Conservation (phyloP, 53 echinoderm and acorn worm genomes). For the Stichopus horrens region DNA sequence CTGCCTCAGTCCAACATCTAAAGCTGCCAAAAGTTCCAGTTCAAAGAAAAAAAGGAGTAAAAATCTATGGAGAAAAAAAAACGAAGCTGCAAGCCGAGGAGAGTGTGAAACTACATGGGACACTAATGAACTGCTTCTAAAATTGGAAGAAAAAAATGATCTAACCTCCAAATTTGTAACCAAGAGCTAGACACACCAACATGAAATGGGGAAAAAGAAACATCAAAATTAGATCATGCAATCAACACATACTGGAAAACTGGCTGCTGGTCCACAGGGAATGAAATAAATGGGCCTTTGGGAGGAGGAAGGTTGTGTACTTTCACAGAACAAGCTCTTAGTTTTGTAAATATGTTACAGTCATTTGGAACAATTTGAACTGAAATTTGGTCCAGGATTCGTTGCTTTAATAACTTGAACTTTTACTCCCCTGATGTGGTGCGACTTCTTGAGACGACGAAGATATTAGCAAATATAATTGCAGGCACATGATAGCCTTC, state of each 20-base stretch:
- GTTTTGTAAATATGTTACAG: too few species aligned
- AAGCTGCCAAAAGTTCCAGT: background rate
- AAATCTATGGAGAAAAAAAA: background rate
- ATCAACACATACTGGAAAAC: background rate
- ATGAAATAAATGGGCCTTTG: too few species aligned
- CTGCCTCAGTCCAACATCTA: background rate
- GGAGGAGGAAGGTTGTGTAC: too few species aligned
- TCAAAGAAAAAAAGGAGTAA: background rate
- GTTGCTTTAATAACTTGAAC: too few species aligned
- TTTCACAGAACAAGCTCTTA: too few species aligned
- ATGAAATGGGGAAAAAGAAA: constrained; percentile 22
- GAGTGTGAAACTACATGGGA: background rate
- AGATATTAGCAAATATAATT: too few species aligned
- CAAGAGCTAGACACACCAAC: constrained; percentile 44
- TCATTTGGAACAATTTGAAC: too few species aligned
- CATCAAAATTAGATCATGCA: constrained; percentile 37
- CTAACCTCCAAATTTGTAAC: constrained; percentile 47
- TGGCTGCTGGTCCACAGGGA: background rate
- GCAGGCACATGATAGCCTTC: too few species aligned
- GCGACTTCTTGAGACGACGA: too few species aligned
- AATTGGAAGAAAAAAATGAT: background rate
- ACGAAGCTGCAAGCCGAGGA: background rate
- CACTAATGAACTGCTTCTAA: constrained; percentile 8
- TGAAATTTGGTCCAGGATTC: too few species aligned
- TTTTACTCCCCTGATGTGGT: too few species aligned